Evolutionary conservation across 2,797 vertebrate species (phyloP), one percentile per base, ranked within the genome.

Genomic region (Galagoides demidoff): DNA sequence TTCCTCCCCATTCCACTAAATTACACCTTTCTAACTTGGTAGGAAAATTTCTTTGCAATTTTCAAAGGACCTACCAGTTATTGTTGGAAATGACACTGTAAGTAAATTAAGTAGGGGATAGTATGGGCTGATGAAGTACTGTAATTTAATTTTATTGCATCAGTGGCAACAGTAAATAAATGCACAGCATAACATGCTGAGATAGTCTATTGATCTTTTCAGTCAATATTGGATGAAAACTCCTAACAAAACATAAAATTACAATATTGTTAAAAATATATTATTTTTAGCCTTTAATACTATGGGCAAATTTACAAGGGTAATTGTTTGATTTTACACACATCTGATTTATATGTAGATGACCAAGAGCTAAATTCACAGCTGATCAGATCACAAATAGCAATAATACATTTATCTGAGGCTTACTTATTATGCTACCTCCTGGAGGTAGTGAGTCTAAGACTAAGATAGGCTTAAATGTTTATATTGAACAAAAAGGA

Each of bases 181-280:
- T 78, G 6, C 13, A 39, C 6, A 93, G 1, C 4, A 63, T 92
- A 95, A 95, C 85, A 96, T 70, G 95, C 85, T n/a, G 55, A 96
- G 71, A 97, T 81, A 81, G 85, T 86, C 92, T 97, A 97, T 97
- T 96, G 92, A 97, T 63, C 83, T 95, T 16, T 96, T 95, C 86
- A 66, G 22, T 97, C 61, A 86, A 95, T 90, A 96, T 93, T 39
- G 16, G 94, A 74, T 95, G 92, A 96, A 97, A 70, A 96, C 13
- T 89, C n/a, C 83, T 91, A 96, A 94, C 68, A 97, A 97, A 98
- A 96, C 88, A 64, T 96, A 76, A 95, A 91, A 78, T 88, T 97
- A 96, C 17, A 63, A 95, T 64, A 55, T 87, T 97, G 92, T 95
- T 95, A 84, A 55, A 83, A 81, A 34, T 10, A 85, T 83, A 85